Evolutionary conservation across 2,113 vertebrate genomes (phyloP).

Genomic region (Phalacrocorax aristotelis): DNA sequence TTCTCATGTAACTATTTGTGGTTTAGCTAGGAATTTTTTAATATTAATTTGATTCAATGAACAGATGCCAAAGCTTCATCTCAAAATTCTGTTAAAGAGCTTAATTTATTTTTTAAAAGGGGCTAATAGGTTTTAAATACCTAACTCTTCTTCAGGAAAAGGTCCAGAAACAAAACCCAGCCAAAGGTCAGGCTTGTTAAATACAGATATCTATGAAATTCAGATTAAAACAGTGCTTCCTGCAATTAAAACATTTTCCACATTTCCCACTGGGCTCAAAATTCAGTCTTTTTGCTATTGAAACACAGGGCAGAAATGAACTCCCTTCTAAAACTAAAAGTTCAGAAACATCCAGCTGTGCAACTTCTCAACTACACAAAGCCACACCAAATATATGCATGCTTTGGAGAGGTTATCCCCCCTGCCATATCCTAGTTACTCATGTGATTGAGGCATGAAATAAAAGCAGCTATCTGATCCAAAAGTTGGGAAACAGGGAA

Average conservation of each 20-base stretch:
- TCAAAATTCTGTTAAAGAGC: constrained; percentile 7
- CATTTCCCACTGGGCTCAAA: background rate
- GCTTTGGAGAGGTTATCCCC: background rate
- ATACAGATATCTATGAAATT: background rate
- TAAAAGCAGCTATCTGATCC: constrained; percentile 5
- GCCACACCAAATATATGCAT: background rate
- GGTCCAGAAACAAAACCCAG: constrained; percentile 1
- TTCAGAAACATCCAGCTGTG: constrained; percentile 7
- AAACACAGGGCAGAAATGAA: background rate
- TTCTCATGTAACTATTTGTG: constrained; percentile 15
- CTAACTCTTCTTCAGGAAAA: constrained; percentile 4
- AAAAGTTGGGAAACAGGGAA: background rate
- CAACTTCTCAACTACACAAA: background rate
- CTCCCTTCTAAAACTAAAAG: background rate
- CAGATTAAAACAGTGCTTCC: constrained; percentile 2
- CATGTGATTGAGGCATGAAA: background rate
- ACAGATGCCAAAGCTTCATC: constrained; percentile 23
- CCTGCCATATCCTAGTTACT: background rate
- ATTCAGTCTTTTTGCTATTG: background rate
- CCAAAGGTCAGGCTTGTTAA: constrained; percentile 34
- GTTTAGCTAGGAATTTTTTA: constrained; percentile 61
- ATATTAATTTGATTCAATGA: constrained; percentile 44
- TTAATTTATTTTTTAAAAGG: constrained; percentile 46
- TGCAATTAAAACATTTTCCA: constrained; percentile 8
- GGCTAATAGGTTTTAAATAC: constrained; percentile 27